Conservation (phyloP, 2,113 vertebrate genomes). For the Irena cyanogastra region DNA sequence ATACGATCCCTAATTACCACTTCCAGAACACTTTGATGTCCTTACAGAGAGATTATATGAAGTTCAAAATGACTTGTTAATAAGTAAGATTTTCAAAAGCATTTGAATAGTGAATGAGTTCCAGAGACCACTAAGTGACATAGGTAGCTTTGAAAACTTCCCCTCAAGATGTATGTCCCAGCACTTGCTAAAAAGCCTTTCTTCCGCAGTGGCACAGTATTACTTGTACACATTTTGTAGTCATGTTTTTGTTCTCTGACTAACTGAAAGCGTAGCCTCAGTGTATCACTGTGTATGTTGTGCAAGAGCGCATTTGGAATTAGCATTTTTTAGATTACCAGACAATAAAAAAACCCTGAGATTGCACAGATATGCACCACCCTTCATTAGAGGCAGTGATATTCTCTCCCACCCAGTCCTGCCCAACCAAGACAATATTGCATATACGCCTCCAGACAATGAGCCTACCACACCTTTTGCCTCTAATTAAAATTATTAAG, state of each 20-base stretch:
- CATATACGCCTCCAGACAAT: conserved; percentile 29
- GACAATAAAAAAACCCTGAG: background rate
- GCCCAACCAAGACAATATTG: conserved; percentile 57
- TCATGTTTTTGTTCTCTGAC: background rate
- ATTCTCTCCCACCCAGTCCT: conserved; percentile 45
- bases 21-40: conserved; percentile 1
- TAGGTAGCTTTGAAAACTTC: background rate
- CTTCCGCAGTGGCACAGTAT: background rate
- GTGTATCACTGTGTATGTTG: background rate
- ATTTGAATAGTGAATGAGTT: background rate
- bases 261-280: background rate
- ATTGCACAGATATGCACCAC: conserved; percentile 9
- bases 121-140: background rate
- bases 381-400: conserved; percentile 33
- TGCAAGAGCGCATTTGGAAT: background rate
- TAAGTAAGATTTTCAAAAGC: conserved; percentile 1
- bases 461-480: conserved; percentile 20
- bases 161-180: background rate
- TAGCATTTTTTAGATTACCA: conserved; percentile 14
- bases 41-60: background rate
- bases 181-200: background rate
- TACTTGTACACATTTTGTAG: background rate
- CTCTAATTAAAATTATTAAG: conserved; percentile 57
- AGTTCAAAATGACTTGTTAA: background rate
- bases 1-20: background rate